A percentile compares a stretch with the other conserved stretches of the same genome.
phyloP scores from a whole-genome alignment of 2,888 invertebrate genomes.

The Acleris literana region DNA sequence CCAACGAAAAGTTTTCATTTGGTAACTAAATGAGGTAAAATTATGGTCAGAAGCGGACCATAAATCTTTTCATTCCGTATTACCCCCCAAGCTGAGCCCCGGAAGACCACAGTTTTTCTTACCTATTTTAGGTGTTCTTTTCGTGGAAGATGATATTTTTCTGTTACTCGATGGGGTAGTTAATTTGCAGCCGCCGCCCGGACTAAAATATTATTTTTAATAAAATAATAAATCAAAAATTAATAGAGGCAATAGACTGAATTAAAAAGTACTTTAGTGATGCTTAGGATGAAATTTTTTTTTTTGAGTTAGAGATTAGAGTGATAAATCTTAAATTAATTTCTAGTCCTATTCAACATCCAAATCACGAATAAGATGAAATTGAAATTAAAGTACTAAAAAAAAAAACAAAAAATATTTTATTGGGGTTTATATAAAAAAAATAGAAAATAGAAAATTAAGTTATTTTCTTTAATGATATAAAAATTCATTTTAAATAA shows the following conservation, averaged over 20 bases:
- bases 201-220: conserved; percentile 65
- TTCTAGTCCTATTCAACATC: conserved; percentile 85
- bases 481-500: conserved; percentile 46
- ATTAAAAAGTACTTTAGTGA: conserved; percentile 84
- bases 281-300: conserved; percentile 79
- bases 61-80: no score
- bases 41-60: no score
- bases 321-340: conserved; percentile 86
- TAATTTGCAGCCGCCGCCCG: no score
- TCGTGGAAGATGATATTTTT: no score
- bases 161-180: no score
- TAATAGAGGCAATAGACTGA: conserved; percentile 83
- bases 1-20: no score
- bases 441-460: conserved; percentile 82
- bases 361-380: conserved; percentile 68
- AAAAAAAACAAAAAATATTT: conserved; percentile 82
- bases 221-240: conserved; percentile 78
- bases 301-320: conserved; percentile 67
- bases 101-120: no score
- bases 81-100: no score
- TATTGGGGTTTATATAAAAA: conserved; percentile 71
- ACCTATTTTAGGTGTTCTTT: no score
- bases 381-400: conserved; percentile 72
- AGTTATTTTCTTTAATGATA: conserved; percentile 54
- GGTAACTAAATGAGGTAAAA: no score